These are phyloP conservation scores for Seriola rivoliana DNA, from an alignment of 2,113 vertebrate species.

Conservation along the genomic window DNA sequence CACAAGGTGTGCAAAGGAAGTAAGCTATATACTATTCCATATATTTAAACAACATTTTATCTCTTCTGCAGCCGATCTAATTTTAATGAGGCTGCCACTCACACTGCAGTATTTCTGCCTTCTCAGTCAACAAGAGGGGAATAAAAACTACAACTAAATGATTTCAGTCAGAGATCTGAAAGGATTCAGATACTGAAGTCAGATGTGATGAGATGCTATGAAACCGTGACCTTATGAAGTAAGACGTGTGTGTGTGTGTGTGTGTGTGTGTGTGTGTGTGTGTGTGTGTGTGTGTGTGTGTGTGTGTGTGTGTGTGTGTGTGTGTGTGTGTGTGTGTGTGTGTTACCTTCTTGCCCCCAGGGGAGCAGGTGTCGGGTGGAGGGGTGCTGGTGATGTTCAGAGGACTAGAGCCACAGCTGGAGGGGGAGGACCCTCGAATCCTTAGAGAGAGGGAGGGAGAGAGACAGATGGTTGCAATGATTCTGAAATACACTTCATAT, in stretches of 20 bases:
- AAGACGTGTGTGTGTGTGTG: not conserved
- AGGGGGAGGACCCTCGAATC: constrained; percentile 97
- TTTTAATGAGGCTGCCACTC: no score
- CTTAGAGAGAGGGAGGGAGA: constrained; percentile 72
- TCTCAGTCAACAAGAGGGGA: no score
- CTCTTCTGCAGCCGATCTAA: no score
- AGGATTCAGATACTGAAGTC: no score
- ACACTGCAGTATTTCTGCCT: no score
- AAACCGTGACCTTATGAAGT: not conserved
- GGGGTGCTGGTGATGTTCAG: constrained; percentile 97
- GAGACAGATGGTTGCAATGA: not conserved
- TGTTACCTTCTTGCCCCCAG: constrained; percentile 94
- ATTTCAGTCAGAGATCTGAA: no score
- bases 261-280: constrained; percentile 9
- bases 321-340: not conserved
- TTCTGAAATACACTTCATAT: not conserved
- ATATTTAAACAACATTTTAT: no score
- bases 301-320: not conserved
- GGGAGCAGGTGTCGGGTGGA: constrained; percentile 94
- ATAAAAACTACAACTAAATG: no score
- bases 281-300: no score
- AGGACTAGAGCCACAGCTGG: constrained; percentile 97
- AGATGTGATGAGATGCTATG: not conserved
- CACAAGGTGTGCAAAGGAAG: no score
- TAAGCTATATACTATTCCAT: no score